phyloP scores from a whole-genome alignment of 2,113 vertebrate species.

The Leptobrachium ailaonicum region DNA sequence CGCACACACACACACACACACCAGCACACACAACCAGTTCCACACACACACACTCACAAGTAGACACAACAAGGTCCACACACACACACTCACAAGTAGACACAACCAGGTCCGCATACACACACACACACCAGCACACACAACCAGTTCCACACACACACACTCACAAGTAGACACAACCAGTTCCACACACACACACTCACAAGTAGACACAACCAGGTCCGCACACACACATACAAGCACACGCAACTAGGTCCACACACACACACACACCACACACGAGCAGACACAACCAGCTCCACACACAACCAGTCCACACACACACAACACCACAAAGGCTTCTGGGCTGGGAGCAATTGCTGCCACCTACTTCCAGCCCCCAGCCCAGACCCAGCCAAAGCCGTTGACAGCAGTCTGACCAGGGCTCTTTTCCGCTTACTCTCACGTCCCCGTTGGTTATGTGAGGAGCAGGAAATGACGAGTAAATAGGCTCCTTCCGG shows the following conservation, averaged over 20 bases:
- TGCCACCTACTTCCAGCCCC: constrained; percentile 49
- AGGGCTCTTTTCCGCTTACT: constrained; percentile 70
- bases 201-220: no score
- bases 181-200: no score
- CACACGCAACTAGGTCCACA: neutral
- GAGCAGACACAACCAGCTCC: neutral
- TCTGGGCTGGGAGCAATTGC: constrained; percentile 50
- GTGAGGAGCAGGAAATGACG: constrained; percentile 89
- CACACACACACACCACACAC: neutral
- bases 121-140: no score
- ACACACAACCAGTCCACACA: neutral
- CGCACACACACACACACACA: no score
- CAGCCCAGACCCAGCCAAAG: constrained; percentile 50
- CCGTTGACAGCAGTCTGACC: constrained; percentile 49
- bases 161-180: no score
- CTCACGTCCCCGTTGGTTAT: constrained; percentile 94
- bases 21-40: no score
- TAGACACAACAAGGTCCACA: no score
- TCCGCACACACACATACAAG: neutral
- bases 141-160: no score
- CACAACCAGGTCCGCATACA: no score
- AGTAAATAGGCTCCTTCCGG: constrained; percentile 93
- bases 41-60: no score
- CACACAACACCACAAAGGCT: constrained; percentile 33
- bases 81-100: no score